These are phyloP conservation scores for Tetragonisca angustula DNA, from an alignment of 2,888 invertebrate genomes.

Conservation along the genomic window DNA sequence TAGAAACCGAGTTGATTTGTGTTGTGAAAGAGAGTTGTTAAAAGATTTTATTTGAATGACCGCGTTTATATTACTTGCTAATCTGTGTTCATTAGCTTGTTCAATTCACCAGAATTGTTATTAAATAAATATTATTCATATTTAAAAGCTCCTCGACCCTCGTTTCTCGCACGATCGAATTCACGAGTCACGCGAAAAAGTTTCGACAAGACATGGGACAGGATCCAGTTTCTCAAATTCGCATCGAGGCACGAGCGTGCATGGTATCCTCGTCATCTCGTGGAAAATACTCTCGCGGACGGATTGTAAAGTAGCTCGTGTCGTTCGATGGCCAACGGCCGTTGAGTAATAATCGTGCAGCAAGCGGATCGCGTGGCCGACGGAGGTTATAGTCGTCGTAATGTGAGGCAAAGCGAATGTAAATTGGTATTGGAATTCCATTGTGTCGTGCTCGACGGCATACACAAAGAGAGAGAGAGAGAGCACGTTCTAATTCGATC, in stretches of 20 bases:
- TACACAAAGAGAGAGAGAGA: background rate
- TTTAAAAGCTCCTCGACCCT: no score
- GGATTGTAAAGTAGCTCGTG: conserved; percentile 17
- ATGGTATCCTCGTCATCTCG: background rate
- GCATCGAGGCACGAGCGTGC: background rate
- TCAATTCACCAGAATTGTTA: no score
- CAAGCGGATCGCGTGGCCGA: conserved; percentile 2
- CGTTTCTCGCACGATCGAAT: no score
- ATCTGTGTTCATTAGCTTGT: no score
- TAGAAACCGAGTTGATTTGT: no score
- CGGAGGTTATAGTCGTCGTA: conserved; percentile 29
- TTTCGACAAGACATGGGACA: background rate
- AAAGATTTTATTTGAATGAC: no score
- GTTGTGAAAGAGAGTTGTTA: no score
- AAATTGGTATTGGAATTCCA: conserved; percentile 69
- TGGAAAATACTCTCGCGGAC: background rate
- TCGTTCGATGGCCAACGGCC: conserved; percentile 10
- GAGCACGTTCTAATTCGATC: conserved; percentile 62
- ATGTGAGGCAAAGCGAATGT: conserved; percentile 58
- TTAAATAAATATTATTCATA: no score
- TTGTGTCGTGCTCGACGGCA: conserved; percentile 25
- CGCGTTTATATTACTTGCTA: no score
- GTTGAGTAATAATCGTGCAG: conserved; percentile 19
- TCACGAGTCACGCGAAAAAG: no score
- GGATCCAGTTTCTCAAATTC: background rate